Percentiles rank a stretch among this genome's conserved stretches.
Conservation (phyloP, 2,797 vertebrate genomes). For the Mycteria americana region DNA sequence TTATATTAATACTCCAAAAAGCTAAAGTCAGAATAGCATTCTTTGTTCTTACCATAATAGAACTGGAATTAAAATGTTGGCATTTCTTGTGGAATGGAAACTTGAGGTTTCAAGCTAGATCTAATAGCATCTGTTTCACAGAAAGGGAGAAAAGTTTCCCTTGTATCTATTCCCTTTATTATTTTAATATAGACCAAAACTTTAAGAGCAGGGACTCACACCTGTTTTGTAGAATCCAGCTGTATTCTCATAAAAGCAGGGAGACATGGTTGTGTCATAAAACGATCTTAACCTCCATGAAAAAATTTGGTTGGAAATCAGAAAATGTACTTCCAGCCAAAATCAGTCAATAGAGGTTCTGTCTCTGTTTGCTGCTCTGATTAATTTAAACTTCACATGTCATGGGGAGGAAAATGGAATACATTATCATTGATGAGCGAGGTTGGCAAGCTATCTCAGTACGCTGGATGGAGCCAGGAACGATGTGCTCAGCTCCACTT, state of each 20-base stretch:
- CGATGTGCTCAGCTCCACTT: background rate
- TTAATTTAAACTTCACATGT: conserved; percentile 35
- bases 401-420: background rate
- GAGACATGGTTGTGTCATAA: background rate
- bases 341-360: conserved; percentile 30
- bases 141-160: background rate
- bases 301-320: conserved; percentile 17
- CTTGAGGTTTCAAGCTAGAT: conserved; percentile 6
- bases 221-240: conserved; percentile 20
- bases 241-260: background rate
- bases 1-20: conserved; percentile 16
- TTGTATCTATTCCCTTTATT: background rate
- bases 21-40: conserved; percentile 16
- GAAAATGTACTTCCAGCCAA: conserved; percentile 37
- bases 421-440: background rate
- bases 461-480: background rate
- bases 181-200: background rate
- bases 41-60: conserved; percentile 27
- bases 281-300: background rate
- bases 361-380: background rate
- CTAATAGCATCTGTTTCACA: background rate
- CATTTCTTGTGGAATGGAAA: conserved; percentile 35
- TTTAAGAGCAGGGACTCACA: background rate
- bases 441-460: conserved; percentile 3
- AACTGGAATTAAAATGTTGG: background rate